phyloP scores from a whole-genome alignment of 2,888 invertebrate genomes.

The Brenthis ino region DNA sequence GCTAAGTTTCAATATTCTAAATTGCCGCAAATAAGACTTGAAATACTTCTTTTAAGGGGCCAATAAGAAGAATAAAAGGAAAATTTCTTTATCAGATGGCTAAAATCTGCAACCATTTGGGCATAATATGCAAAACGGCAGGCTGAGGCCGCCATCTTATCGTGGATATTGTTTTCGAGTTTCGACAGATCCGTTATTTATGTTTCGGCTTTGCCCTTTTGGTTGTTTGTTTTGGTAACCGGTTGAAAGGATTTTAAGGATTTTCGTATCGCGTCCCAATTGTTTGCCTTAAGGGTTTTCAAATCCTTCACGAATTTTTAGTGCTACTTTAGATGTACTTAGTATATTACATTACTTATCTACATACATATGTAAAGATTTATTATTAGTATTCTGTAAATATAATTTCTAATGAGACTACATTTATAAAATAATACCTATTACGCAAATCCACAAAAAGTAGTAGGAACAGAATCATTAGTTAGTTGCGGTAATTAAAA shows the following conservation, averaged over 20 bases:
- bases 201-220: conserved; percentile 54
- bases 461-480: conserved; percentile 4
- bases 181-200: conserved; percentile 77
- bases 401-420: conserved; percentile 3
- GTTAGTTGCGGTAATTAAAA: conserved; percentile 6
- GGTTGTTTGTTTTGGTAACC: conserved; percentile 52
- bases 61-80: conserved; percentile 6
- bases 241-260: conserved; percentile 55
- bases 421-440: neutral
- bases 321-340: neutral
- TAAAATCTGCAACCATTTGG: conserved; percentile 26
- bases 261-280: conserved; percentile 42
- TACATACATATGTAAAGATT: neutral
- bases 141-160: conserved; percentile 62
- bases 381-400: neutral
- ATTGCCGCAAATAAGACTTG: conserved; percentile 6
- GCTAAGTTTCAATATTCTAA: conserved; percentile 1
- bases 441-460: conserved; percentile 7
- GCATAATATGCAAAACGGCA: conserved; percentile 57
- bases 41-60: neutral
- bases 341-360: neutral
- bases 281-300: conserved; percentile 26
- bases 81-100: conserved; percentile 21
- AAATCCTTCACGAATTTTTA: conserved; percentile 13
- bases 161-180: conserved; percentile 73